Evolutionary conservation across 2,888 invertebrate genomes (phyloP).

Genomic region (Orgyia antiqua): DNA sequence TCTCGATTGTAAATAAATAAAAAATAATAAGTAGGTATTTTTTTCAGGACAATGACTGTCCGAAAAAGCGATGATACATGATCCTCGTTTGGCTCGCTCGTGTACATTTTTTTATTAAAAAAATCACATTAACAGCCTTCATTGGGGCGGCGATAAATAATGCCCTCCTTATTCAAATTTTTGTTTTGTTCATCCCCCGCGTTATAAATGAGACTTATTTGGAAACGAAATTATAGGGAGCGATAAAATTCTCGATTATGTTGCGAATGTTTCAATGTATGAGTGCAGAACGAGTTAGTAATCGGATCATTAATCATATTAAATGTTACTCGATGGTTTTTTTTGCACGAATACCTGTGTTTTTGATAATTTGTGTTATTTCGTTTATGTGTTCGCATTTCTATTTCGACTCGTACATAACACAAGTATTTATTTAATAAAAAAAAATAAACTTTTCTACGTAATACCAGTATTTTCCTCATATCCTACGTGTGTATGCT

Average conservation of each 20-base stretch:
- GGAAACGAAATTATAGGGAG: conserved; percentile 70
- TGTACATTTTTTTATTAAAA: conserved; percentile 65
- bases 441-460: too few relatives aligned
- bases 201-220: conserved; percentile 78
- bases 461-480: too few relatives aligned
- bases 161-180: conserved; percentile 78
- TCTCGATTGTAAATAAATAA: conserved; percentile 50
- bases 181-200: conserved; percentile 73
- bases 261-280: conserved; percentile 42
- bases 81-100: conserved; percentile 72
- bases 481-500: too few relatives aligned
- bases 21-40: conserved; percentile 37
- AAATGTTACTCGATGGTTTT: conserved; percentile 18
- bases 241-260: conserved; percentile 67
- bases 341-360: conserved; percentile 18
- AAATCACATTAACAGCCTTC: conserved; percentile 78
- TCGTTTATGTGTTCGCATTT: too few relatives aligned
- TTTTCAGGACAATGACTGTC: conserved; percentile 72
- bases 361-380: conserved; percentile 5
- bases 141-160: conserved; percentile 78
- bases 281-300: conserved; percentile 31
- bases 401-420: too few relatives aligned
- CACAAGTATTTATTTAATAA: too few relatives aligned
- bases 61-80: conserved; percentile 76
- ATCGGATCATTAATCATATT: conserved; percentile 30